Conservation (phyloP, 2,797 vertebrate genomes). For the Cephalopachus bancanus region DNA sequence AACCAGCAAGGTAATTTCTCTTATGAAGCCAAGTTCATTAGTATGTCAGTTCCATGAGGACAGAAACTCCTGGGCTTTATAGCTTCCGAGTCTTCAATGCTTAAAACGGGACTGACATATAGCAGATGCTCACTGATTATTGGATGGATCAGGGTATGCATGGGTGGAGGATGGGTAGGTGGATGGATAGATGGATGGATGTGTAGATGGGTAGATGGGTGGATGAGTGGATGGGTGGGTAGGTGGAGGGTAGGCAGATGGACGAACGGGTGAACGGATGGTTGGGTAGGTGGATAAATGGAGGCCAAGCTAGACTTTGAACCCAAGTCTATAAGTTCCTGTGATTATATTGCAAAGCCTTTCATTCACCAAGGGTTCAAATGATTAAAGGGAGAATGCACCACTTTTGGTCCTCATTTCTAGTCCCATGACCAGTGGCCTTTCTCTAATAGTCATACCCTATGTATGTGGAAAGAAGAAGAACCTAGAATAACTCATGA, state of each 20-base stretch:
- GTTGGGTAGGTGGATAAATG: neutral
- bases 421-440: neutral
- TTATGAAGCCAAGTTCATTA: neutral
- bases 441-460: conserved; percentile 11
- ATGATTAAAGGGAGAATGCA: neutral
- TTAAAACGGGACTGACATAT: neutral
- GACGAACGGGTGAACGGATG: too few species aligned
- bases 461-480: neutral
- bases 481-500: neutral
- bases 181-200: neutral
- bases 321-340: neutral
- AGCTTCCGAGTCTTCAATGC: neutral
- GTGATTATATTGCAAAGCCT: neutral
- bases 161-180: neutral
- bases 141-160: neutral
- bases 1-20: neutral
- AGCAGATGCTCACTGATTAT: neutral
- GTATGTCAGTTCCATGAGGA: neutral
- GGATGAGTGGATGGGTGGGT: neutral
- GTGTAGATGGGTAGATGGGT: neutral
- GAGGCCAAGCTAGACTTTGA: neutral
- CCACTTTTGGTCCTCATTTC: neutral
- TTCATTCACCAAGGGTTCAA: neutral
- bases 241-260: rapidly evolving
- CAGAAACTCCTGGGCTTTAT: neutral